Evolutionary conservation across 2,797 vertebrate genomes (phyloP), one percentile per base, ranked within the genome.

Genomic region (Acanthurus lineatus): DNA sequence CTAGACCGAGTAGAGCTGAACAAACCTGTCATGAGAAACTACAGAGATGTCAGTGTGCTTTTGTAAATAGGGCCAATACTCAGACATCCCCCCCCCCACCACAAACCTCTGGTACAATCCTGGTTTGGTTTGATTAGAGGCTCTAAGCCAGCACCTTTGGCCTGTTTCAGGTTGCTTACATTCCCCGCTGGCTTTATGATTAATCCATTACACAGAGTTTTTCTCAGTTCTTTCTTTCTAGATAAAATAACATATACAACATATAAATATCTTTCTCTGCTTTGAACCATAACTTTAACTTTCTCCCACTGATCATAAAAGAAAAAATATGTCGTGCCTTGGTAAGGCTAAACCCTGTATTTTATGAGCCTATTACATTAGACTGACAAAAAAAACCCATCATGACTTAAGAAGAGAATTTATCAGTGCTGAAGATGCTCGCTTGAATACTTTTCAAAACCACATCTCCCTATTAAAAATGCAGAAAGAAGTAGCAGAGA

Each of bases 401-500:
- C 22, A 20, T 42, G 17, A 76, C 71, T 83, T 38, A 20, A 32
- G 61, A 57, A 65, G 12, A 64, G 15, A 83, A 10, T 25, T 71
- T 84, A 72, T 52, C 22, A 38, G 3, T 48, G 47, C 28, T 0
- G 20, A 64, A 57, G 48, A 58, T 69, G 58, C 45, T 53, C 15
- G 44, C 45, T 63, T 52, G 47, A 84, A 68, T 69, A 32, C 54
- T 52, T 82, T 73, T 70, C 32, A 48, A 76, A 84, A 38, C 25
- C 53, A 32, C 14, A 2, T 81, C 54, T 74, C 52, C 49, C 53
- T 69, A 48, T 58, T 81, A 80, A 61, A 81, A 77, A 83, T 85
- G 68, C 61, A 47, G 61, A 76, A 54, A 62, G 53, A 45, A 68
- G 60, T 10, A 58, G 71, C 68, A 40, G 59, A 73, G 70, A 68